These are phyloP conservation scores for Ormyrus nitidulus DNA, from an alignment of 2,888 invertebrate genomes.

Conservation along the genomic window DNA sequence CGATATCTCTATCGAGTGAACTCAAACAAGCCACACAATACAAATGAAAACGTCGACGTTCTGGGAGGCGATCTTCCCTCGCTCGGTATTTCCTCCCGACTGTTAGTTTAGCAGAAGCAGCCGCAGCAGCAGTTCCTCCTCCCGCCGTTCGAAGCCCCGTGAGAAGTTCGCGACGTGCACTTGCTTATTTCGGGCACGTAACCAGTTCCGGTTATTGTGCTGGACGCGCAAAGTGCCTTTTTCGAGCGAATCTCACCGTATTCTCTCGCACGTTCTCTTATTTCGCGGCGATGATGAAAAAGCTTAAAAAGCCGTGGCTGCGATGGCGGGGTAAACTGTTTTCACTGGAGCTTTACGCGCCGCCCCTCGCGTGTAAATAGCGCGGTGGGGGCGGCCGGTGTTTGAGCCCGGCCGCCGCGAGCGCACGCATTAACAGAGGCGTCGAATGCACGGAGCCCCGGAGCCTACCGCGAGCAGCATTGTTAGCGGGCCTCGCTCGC, in stretches of 20 bases:
- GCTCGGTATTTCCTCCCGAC: background rate
- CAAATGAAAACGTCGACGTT: constrained; percentile 30
- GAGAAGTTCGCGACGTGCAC: constrained; percentile 27
- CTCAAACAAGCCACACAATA: constrained; percentile 47
- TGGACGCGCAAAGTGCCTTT: constrained; percentile 72
- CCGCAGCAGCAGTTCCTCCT: constrained; percentile 17
- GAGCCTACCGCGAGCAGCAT: constrained; percentile 13
- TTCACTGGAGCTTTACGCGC: background rate
- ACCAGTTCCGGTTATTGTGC: constrained; percentile 73
- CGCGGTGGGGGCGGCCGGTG: too few species aligned
- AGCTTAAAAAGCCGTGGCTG: constrained; percentile 61
- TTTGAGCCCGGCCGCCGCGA: background rate
- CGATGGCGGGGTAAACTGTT: constrained; percentile 2
- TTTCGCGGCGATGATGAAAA: constrained; percentile 67
- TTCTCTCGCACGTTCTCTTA: constrained; percentile 59
- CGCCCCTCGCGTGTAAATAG: constrained; percentile 5
- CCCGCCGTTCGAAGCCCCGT: constrained; percentile 20
- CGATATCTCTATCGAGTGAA: constrained; percentile 37
- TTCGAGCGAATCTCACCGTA: constrained; percentile 60
- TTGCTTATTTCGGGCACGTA: constrained; percentile 73
- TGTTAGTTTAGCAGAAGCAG: constrained; percentile 5
- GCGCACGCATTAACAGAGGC: constrained; percentile 19
- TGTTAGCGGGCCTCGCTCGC: constrained; percentile 30
- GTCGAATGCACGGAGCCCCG: constrained; percentile 11
- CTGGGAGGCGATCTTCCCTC: background rate